Evolutionary conservation across 2,888 invertebrate genomes (phyloP), one percentile per base, ranked within the genome.

Genomic region (Drosophila tripunctata): DNA sequence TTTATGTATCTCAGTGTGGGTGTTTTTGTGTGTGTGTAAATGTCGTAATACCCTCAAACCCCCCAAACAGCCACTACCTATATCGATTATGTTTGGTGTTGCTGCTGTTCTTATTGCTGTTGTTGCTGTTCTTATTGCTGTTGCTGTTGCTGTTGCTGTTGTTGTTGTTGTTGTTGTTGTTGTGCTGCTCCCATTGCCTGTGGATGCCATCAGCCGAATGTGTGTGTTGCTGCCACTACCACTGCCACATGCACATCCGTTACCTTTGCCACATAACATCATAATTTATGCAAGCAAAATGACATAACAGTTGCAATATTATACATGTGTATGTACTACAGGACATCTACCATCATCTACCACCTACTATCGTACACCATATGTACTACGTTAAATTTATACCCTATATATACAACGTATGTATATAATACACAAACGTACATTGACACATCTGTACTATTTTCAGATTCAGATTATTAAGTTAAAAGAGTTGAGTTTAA

Each of bases 271-370:
- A 74, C 74, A 78, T 55, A 63, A 60, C 78, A 78, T 74, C 78
- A 74, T 74, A 77, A 74, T 74, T 74, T 74, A 74, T 74, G 78
- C 74, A 77, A 63, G 73, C 74, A 44, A 61, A 78, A 78, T 74
- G 74, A 74, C 78, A 74, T 74, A 74, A 74, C 74, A 61, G 78
- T 78, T 74, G 78, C 78, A 67, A 73, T 78, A 77, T 51, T 67
- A 72, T 71, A 76, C 33, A 22, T 22, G 12, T n/a, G 24, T 41
- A 14, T 19, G 24, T 38, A 50, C n/a, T n/a, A n/a, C n/a, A n/a
- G n/a, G n/a, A n/a, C n/a, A n/a, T n/a, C n/a, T n/a, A n/a, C n/a
- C n/a, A n/a, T n/a, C n/a, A n/a, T n/a, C n/a, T n/a, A n/a, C n/a
- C n/a, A n/a, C n/a, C n/a, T n/a, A n/a, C n/a, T n/a, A n/a, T n/a